Evolutionary conservation across 2,888 invertebrate genomes (phyloP).

Genomic region (Operophtera brumata): DNA sequence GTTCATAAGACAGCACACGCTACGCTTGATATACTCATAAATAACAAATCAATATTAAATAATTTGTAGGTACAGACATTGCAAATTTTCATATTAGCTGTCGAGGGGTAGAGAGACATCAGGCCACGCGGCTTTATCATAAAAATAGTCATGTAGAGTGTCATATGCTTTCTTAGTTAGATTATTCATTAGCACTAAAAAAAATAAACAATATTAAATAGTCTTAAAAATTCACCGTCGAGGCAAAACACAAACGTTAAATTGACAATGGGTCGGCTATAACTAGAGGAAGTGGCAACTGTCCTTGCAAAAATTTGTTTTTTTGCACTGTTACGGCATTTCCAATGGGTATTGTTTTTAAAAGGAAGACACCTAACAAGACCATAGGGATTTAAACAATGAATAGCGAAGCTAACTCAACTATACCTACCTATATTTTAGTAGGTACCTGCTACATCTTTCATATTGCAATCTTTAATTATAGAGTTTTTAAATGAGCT

Average conservation of each 20-base stretch:
- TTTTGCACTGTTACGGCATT: slow-evolving; percentile 4
- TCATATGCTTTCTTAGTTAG: too few relatives aligned
- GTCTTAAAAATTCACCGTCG: not conserved
- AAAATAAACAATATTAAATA: too few relatives aligned
- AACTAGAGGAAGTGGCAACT: slow-evolving; percentile 3
- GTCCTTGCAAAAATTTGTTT: slow-evolving; percentile 9
- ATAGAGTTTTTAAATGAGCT: slow-evolving; percentile 8
- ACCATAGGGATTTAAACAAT: not conserved
- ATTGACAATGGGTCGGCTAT: not conserved
- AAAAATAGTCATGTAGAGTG: too few relatives aligned
- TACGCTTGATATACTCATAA: too few relatives aligned
- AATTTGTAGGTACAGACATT: too few relatives aligned
- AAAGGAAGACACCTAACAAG: not conserved
- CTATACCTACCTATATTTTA: not conserved
- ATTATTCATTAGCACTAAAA: too few relatives aligned
- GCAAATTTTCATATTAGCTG: too few relatives aligned
- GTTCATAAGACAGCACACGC: too few relatives aligned
- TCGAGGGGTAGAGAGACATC: too few relatives aligned
- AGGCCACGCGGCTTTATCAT: too few relatives aligned
- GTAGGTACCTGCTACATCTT: not conserved
- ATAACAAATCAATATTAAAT: too few relatives aligned
- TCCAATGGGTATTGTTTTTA: slow-evolving; percentile 12
- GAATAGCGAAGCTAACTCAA: not conserved
- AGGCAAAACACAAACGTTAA: not conserved
- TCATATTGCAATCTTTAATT: slow-evolving; percentile 1